Evolutionary conservation across 2,888 invertebrate species (phyloP).

Genomic region (Apantesis nais): DNA sequence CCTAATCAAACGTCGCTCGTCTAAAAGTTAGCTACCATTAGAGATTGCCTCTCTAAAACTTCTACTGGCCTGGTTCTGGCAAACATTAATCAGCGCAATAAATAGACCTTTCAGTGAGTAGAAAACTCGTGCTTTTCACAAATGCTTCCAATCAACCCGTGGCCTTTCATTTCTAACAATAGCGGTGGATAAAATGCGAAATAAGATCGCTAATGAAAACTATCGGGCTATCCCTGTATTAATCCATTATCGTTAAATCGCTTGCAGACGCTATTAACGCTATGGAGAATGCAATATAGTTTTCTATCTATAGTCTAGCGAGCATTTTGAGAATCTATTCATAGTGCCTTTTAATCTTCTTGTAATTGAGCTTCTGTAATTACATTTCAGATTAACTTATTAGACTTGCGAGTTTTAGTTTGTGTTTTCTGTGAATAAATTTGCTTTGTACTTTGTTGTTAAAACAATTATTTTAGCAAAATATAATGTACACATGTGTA

Average conservation of each 20-base stretch:
- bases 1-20: constrained; percentile 24
- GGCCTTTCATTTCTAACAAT: constrained; percentile 65
- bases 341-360: constrained; percentile 31
- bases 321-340: constrained; percentile 31
- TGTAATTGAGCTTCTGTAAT: constrained; percentile 33
- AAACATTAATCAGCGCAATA: constrained; percentile 71
- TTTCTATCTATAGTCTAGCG: constrained; percentile 21
- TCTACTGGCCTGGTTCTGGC: constrained; percentile 36
- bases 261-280: constrained; percentile 62
- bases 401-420: constrained; percentile 18
- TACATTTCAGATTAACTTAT: constrained; percentile 34
- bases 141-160: constrained; percentile 67
- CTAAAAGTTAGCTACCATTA: constrained; percentile 38
- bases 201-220: constrained; percentile 68
- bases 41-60: constrained; percentile 43
- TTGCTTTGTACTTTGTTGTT: constrained; percentile 7
- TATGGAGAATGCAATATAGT: constrained; percentile 32
- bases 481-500: neutral
- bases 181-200: constrained; percentile 62
- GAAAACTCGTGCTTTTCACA: constrained; percentile 66
- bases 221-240: constrained; percentile 59
- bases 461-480: neutral
- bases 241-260: constrained; percentile 66
- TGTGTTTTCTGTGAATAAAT: constrained; percentile 18
- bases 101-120: constrained; percentile 55